Conservation (phyloP, 2,113 vertebrate genomes). For the Polypterus senegalus region DNA sequence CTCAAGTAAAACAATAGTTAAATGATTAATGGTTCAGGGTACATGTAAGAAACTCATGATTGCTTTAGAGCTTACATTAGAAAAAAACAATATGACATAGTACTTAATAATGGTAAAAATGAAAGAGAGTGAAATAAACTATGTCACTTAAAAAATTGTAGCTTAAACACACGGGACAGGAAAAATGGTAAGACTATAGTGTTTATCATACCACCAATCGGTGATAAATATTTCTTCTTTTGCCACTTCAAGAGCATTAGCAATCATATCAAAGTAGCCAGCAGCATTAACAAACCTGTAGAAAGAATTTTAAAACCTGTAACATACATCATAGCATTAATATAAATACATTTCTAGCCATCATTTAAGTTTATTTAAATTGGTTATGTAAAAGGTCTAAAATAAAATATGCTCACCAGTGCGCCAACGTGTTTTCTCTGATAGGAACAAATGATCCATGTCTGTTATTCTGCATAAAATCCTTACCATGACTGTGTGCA, state of each 20-base stretch:
- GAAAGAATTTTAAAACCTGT: slow-evolving; percentile 2
- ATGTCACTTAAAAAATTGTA: too few species aligned
- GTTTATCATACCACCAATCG: slow-evolving; percentile 24
- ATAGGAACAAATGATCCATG: slow-evolving; percentile 26
- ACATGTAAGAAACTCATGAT: too few species aligned
- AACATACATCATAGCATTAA: background rate
- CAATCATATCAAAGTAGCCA: slow-evolving; percentile 27
- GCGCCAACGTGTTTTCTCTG: slow-evolving; percentile 22
- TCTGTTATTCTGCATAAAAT: slow-evolving; percentile 26
- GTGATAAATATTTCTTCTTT: slow-evolving; percentile 32
- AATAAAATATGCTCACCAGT: slow-evolving; percentile 16
- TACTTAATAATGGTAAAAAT: too few species aligned
- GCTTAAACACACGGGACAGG: background rate
- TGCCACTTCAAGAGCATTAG: slow-evolving; percentile 26
- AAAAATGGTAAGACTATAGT: background rate
- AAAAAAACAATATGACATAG: too few species aligned
- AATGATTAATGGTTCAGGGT: too few species aligned
- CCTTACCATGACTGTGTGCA: slow-evolving; percentile 22
- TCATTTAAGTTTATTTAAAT: background rate
- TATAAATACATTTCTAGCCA: background rate
- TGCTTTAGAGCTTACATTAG: too few species aligned
- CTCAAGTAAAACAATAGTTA: background rate
- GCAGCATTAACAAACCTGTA: slow-evolving; percentile 30
- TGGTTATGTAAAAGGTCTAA: background rate
- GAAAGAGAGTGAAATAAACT: too few species aligned